Evolutionary conservation across 2,797 vertebrate genomes (phyloP).

Genomic region (Adrianichthys oophorus): DNA sequence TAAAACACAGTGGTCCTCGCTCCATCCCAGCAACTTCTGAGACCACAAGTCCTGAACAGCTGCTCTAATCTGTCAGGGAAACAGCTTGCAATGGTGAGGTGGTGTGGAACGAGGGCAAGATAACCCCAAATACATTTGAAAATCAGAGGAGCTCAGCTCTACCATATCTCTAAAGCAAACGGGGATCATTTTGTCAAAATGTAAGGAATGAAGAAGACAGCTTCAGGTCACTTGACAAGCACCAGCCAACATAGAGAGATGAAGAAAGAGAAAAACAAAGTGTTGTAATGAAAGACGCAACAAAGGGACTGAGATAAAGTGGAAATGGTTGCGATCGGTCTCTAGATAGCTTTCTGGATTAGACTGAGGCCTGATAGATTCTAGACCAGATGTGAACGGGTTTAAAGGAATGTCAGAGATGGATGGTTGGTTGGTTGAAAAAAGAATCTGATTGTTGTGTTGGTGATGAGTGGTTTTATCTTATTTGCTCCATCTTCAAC

Average conservation of each 20-base stretch:
- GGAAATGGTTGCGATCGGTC: conserved; percentile 12
- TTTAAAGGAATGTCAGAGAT: no score
- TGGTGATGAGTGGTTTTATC: no score
- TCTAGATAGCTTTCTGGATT: conserved; percentile 10
- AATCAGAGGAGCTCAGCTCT: conserved; percentile 15
- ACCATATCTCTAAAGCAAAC: conserved; percentile 10
- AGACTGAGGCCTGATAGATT: neutral
- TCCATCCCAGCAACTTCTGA: conserved; percentile 64
- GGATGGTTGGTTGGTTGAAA: no score
- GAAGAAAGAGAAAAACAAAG: conserved; percentile 1
- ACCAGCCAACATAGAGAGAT: neutral
- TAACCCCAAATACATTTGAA: conserved; percentile 30
- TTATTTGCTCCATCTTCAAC: no score
- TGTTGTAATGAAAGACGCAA: conserved; percentile 9
- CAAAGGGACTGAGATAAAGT: conserved; percentile 2
- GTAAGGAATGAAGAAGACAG: neutral
- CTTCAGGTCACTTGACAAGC: conserved; percentile 3
- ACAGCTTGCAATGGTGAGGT: conserved; percentile 57
- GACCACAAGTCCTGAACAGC: conserved; percentile 68
- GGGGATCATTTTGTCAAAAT: conserved; percentile 7
- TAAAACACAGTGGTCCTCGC: conserved; percentile 50
- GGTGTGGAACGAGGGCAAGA: conserved; percentile 19
- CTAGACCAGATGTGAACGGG: no score
- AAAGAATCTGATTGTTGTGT: no score
- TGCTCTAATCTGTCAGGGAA: conserved; percentile 78